phyloP scores from a whole-genome alignment of 2,888 invertebrate species.

The Drosophila kokeensis region DNA sequence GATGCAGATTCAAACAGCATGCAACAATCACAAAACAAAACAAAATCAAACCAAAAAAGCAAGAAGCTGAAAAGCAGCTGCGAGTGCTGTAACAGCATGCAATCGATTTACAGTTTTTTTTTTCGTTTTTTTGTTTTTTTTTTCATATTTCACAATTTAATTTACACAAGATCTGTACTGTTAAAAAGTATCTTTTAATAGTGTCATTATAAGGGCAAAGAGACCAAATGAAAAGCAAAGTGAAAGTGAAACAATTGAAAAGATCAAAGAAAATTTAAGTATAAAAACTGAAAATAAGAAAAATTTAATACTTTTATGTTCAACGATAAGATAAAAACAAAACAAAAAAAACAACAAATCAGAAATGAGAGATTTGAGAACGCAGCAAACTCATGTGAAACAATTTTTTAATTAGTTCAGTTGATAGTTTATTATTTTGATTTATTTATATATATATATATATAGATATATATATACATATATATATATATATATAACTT shows the following conservation, averaged over 20 bases:
- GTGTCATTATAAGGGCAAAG: conserved; percentile 34
- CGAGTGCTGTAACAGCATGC: conserved; percentile 32
- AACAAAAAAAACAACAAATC: conserved; percentile 32
- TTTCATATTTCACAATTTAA: neutral
- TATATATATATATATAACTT: neutral
- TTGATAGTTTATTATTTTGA: conserved; percentile 14
- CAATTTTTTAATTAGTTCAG: conserved; percentile 35
- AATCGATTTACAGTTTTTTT: conserved; percentile 14
- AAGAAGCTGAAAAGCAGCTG: conserved; percentile 10
- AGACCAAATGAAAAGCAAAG: conserved; percentile 18
- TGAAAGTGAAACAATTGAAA: conserved; percentile 22
- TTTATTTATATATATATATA: conserved; percentile 14
- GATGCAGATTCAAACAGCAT: conserved; percentile 18
- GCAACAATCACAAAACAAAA: conserved; percentile 14
- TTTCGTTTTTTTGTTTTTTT: neutral
- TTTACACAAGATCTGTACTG: conserved; percentile 26
- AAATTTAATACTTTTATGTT: conserved; percentile 4
- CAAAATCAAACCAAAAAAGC: conserved; percentile 6
- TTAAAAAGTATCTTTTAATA: conserved; percentile 8
- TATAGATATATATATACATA: conserved; percentile 10
- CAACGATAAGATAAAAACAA: conserved; percentile 1
- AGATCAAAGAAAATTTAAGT: neutral
- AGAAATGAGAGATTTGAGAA: conserved; percentile 37
- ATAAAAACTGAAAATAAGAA: neutral
- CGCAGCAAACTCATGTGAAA: conserved; percentile 57